phyloP scores from a whole-genome alignment of 2,888 invertebrate genomes.

The Ptychoptera contaminata region DNA sequence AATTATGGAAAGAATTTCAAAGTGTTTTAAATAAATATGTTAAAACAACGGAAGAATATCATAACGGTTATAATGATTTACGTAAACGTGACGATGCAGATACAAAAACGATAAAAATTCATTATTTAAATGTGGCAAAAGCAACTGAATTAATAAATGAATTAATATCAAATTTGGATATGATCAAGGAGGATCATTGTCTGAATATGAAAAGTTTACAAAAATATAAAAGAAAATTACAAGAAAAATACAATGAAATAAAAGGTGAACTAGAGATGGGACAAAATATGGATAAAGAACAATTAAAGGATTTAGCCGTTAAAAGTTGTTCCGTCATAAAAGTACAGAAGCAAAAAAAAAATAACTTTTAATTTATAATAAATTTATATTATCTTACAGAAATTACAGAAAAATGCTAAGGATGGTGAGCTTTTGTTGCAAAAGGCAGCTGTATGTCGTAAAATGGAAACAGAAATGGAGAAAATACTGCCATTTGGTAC shows the following conservation, averaged over 20 bases:
- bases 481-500: conserved; percentile 30
- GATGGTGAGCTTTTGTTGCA: conserved; percentile 45
- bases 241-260: conserved; percentile 33
- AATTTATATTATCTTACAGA: too few relatives aligned
- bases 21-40: conserved; percentile 27
- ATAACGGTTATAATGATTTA: conserved; percentile 30
- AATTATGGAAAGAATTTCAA: conserved; percentile 32
- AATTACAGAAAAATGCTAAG: conserved; percentile 35
- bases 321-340: conserved; percentile 40
- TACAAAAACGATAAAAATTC: conserved; percentile 24
- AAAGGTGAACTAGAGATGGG: conserved; percentile 38
- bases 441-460: conserved; percentile 45
- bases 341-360: too few relatives aligned
- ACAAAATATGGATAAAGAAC: conserved; percentile 33
- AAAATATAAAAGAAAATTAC: conserved; percentile 33
- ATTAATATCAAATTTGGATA: conserved; percentile 34
- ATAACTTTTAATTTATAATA: too few relatives aligned
- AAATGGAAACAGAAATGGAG: conserved; percentile 47
- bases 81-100: conserved; percentile 30
- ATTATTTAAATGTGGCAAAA: conserved; percentile 25
- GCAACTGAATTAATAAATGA: conserved; percentile 22
- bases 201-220: conserved; percentile 33
- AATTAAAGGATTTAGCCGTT: conserved; percentile 43
- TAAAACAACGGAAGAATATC: conserved; percentile 28
- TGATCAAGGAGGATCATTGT: conserved; percentile 31